Percentiles rank a stretch among this genome's conserved stretches.
Evolutionary conservation across 1,140 invertebrate genomes (phyloP).

Genomic region (Psilanteris sp.): DNA sequence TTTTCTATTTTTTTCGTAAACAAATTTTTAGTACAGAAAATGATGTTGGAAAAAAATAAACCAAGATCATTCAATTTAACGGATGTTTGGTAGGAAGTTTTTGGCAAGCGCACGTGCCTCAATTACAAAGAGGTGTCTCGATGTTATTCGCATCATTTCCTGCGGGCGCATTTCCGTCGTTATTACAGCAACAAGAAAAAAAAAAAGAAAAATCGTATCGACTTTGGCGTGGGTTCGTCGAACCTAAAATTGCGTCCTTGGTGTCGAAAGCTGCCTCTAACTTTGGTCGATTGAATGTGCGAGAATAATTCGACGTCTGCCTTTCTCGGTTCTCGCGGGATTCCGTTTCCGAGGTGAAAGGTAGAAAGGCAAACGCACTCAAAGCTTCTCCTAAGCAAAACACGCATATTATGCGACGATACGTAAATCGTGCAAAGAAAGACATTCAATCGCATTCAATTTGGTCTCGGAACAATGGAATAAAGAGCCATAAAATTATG

Average conservation of each 20-base stretch:
- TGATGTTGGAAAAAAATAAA: too few species aligned
- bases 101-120: conserved; percentile 32
- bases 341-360: conserved; percentile 59
- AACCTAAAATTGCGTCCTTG: conserved; percentile 39
- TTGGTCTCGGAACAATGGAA: conserved; percentile 40
- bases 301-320: conserved; percentile 34
- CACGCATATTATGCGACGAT: conserved; percentile 23
- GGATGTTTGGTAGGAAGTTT: conserved; percentile 28
- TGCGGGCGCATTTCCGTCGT: conserved; percentile 27
- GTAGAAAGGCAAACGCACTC: conserved; percentile 41
- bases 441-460: conserved; percentile 38
- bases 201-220: conserved; percentile 19
- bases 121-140: conserved; percentile 26
- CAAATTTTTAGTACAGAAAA: too few species aligned
- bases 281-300: conserved; percentile 41
- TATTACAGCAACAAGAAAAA: neutral
- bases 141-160: conserved; percentile 8
- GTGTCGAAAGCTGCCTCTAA: conserved; percentile 52
- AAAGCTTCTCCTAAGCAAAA: conserved; percentile 31
- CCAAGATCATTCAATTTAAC: conserved; percentile 11
- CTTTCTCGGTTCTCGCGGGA: conserved; percentile 44
- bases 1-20: too few species aligned
- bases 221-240: conserved; percentile 24
- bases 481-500: conserved; percentile 35
- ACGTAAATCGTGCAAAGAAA: conserved; percentile 21